Base-by-base conservation (phyloP, 2,113 vertebrate genomes). In the Mirza zaza region DNA sequence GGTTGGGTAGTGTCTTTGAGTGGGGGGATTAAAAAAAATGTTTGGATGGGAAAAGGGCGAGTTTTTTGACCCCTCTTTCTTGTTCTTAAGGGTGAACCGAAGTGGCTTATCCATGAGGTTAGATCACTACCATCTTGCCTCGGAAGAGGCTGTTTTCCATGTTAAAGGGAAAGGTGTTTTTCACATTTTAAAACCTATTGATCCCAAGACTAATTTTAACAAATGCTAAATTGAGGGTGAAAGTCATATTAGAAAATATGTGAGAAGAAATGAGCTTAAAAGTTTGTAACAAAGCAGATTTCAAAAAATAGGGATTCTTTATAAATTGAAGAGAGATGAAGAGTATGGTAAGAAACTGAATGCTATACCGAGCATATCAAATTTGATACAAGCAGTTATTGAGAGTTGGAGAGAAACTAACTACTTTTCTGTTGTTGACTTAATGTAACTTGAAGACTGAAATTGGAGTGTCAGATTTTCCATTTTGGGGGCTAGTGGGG, bases 371-470 rank as follows among this genome's bases (percentile, higher is more conserved):
- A 77, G 63, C 20, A 6, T 76, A 42, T 88, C 77, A 42, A 11
- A 57, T 75, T 48, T 80, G 75, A 59, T 50, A 45, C 5, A 67
- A 76, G 57, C 55, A 87, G 57, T 90, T 75, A 61, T 13, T 23
- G 67, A 81, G 61, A 79, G 20, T 36, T 90, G 75, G 34, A 94
- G 82, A 68, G 85, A 94, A 85, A 70, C 29, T 75, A 45, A 50
- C 48, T 89, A 25, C 25, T 76, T 79, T 95, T 93, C 29, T 67
- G 0, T 76, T 88, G 55, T 50, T 75, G 71, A 39, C 21, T 67
- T 84, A 82, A 17, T 94, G 32, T 90, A 87, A 94, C 45, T 90
- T 84, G 80, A 95, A 95, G 90, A 89, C 68, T 95, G 93, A 92
- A 92, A 73, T 91, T 88, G 52, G 27, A 90, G 68, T 86, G 57